These are phyloP conservation scores for Rhagophthalmus giganteus DNA, from an alignment of 2,888 invertebrate genomes.

Conservation along the genomic window DNA sequence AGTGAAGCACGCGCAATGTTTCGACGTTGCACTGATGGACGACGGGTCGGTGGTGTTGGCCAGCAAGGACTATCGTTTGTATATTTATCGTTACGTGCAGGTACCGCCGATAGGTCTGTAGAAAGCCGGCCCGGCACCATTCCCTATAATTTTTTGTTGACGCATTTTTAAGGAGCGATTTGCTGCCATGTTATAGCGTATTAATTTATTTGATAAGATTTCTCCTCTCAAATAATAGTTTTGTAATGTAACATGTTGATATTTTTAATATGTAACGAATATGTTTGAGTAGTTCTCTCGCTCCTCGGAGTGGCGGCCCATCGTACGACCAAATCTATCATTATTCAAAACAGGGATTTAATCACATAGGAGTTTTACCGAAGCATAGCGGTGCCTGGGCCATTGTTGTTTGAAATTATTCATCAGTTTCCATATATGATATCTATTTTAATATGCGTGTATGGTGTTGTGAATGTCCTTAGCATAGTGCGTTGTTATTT, in stretches of 20 bases:
- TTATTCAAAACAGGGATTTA: slow-evolving; percentile 51
- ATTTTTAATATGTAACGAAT: slow-evolving; percentile 54
- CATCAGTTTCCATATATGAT: slow-evolving; percentile 51
- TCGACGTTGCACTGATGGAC: slow-evolving; percentile 98
- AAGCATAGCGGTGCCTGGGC: slow-evolving; percentile 52
- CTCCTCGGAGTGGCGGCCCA: slow-evolving; percentile 36
- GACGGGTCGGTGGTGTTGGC: slow-evolving; percentile 98
- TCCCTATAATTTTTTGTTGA: slow-evolving; percentile 54
- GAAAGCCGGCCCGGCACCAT: slow-evolving; percentile 49
- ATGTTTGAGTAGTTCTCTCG: slow-evolving; percentile 37
- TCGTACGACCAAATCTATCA: slow-evolving; percentile 53
- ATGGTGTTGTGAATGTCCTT: slow-evolving; percentile 56
- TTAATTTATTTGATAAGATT: slow-evolving; percentile 37
- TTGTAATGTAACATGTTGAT: slow-evolving; percentile 50
- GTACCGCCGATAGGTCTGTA: slow-evolving; percentile 85
- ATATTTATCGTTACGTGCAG: slow-evolving; percentile 98
- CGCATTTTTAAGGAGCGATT: slow-evolving; percentile 55
- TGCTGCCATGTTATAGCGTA: slow-evolving; percentile 48
- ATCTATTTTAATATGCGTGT: slow-evolving; percentile 57
- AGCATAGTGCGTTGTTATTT: slow-evolving; percentile 55
- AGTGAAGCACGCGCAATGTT: slow-evolving; percentile 99
- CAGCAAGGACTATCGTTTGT: slow-evolving; percentile 98
- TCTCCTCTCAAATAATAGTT: slow-evolving; percentile 39
- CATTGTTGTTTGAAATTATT: slow-evolving; percentile 54
- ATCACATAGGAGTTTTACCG: slow-evolving; percentile 51